These are phyloP conservation scores for Microctonus brassicae DNA, from an alignment of 2,888 invertebrate genomes.

Conservation along the genomic window DNA sequence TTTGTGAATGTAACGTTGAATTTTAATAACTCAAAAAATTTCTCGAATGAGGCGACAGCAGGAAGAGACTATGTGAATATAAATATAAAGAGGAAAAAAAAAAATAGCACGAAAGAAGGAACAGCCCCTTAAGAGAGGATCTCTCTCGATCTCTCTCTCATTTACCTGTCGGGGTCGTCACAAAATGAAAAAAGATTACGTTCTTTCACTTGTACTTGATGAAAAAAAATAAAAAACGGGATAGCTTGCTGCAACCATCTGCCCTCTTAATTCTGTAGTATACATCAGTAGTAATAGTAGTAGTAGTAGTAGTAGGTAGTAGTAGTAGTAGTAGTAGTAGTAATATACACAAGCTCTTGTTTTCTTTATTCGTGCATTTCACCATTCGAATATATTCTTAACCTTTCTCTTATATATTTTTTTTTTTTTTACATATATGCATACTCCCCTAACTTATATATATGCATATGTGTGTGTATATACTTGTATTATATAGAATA, in stretches of 20 bases:
- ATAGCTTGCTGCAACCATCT: conserved; percentile 28
- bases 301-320: too few relatives aligned
- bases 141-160: conserved; percentile 4
- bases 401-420: not conserved
- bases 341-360: not conserved
- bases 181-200: conserved; percentile 16
- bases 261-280: conserved; percentile 24
- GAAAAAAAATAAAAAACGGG: conserved; percentile 32
- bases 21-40: too few relatives aligned
- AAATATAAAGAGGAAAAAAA: conserved; percentile 2
- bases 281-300: too few relatives aligned
- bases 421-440: too few relatives aligned
- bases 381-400: not conserved
- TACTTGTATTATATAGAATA: not conserved
- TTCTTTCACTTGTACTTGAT: not conserved
- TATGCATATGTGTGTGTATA: not conserved
- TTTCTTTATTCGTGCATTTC: not conserved
- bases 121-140: conserved; percentile 8
- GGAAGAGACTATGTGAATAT: not conserved
- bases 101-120: conserved; percentile 19
- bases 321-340: too few relatives aligned
- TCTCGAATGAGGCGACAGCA: not conserved
- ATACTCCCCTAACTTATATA: not conserved
- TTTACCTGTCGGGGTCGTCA: conserved; percentile 21
- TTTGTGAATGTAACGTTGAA: too few relatives aligned